A percentile compares a stretch with the other conserved stretches of the same genome.
These are phyloP conservation scores for Latrodectus hesperus DNA, from an alignment of 2,888 invertebrate species.

Conservation along the genomic window DNA sequence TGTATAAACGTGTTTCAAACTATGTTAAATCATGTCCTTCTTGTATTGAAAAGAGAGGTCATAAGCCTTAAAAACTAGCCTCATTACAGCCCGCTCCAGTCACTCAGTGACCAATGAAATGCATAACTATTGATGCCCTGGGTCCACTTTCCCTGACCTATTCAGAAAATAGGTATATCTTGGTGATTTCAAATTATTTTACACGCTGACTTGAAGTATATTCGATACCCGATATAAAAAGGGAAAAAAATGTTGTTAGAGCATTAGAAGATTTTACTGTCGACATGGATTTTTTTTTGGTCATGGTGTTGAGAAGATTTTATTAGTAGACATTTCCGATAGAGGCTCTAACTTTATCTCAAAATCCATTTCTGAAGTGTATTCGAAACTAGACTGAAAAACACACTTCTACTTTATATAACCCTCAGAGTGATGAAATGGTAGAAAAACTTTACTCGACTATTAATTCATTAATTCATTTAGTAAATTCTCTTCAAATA, in stretches of 20 bases:
- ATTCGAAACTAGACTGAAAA: no score
- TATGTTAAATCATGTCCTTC: background rate
- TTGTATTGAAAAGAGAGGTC: background rate
- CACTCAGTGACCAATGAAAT: background rate
- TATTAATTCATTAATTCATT: no score
- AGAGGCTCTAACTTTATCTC: no score
- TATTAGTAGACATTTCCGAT: no score
- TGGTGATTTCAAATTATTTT: background rate
- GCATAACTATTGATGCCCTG: background rate
- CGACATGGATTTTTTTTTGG: background rate
- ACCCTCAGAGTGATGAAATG: no score
- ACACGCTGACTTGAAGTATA: background rate
- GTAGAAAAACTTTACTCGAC: no score
- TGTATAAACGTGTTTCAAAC: background rate
- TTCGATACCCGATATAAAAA: background rate
- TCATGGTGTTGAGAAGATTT: no score
- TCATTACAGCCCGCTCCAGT: background rate
- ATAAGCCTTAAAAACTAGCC: background rate
- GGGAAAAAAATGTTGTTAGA: background rate
- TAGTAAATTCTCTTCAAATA: no score
- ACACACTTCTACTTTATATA: no score
- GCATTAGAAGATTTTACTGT: background rate
- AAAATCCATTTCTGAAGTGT: no score
- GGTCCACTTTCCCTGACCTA: background rate
- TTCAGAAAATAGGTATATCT: background rate